Conservation (phyloP, 2,888 invertebrate genomes). For the Agrochola lychnidis region DNA sequence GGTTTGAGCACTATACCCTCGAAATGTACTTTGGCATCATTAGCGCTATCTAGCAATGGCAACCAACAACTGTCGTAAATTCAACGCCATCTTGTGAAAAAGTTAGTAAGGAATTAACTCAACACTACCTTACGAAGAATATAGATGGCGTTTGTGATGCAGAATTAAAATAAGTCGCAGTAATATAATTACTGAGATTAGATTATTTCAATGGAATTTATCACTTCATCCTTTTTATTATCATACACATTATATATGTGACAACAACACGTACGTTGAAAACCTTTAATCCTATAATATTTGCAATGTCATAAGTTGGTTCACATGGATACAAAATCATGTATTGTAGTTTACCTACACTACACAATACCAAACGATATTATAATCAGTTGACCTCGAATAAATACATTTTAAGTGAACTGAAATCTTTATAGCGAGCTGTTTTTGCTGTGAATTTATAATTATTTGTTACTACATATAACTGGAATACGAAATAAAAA, state of each 20-base stretch:
- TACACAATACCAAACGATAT: not conserved
- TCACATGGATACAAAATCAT: constrained; percentile 3
- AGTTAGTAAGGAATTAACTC: not conserved
- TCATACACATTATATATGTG: not conserved
- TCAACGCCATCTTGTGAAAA: constrained; percentile 31
- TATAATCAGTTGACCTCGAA: constrained; percentile 12
- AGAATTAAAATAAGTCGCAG: not conserved
- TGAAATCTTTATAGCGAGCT: not conserved
- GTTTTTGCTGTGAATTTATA: not conserved
- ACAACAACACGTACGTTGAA: not conserved
- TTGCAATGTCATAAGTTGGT: not conserved
- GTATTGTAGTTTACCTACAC: not conserved
- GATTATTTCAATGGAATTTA: not conserved
- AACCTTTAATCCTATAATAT: not conserved
- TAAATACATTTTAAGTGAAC: constrained; percentile 23
- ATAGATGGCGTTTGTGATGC: constrained; percentile 29
- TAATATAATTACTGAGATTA: not conserved
- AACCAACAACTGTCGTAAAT: not conserved
- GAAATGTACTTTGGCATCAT: not conserved
- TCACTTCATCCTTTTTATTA: constrained; percentile 2
- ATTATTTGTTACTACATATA: not conserved
- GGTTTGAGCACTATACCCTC: too few species aligned
- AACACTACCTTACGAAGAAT: not conserved
- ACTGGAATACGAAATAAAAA: constrained; percentile 37
- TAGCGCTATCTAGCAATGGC: constrained; percentile 3